Evolutionary conservation across 2,797 vertebrate species (phyloP).

Genomic region (Manis pentadactyla): DNA sequence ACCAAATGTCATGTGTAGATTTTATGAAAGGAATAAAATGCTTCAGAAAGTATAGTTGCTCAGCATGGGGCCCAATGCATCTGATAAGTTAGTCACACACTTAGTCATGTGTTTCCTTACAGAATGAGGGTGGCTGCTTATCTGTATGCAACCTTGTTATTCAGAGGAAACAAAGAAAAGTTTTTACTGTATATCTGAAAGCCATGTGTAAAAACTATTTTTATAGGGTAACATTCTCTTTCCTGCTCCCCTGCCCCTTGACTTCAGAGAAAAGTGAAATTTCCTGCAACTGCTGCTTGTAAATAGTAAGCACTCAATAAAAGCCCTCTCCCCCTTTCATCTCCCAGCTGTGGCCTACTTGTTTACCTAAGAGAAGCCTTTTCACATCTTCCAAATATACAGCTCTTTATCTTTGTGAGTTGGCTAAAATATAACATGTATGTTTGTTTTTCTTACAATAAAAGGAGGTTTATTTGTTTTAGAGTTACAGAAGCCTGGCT

Average conservation of each 20-base stretch:
- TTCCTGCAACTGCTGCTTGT: conserved; percentile 6
- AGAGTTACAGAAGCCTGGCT: neutral
- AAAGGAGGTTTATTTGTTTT: neutral
- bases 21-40: conserved; percentile 79
- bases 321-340: neutral
- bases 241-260: neutral
- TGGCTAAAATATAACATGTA: neutral
- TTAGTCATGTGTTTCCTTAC: conserved; percentile 26
- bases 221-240: neutral
- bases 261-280: neutral
- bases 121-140: neutral
- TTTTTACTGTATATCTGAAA: conserved; percentile 6
- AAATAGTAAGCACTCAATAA: conserved; percentile 39
- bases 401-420: neutral
- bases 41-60: conserved; percentile 63
- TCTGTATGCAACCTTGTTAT: conserved; percentile 37
- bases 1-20: conserved; percentile 39
- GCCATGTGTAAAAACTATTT: conserved; percentile 22
- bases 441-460: neutral
- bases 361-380: neutral
- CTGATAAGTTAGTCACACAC: conserved; percentile 56
- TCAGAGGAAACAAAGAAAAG: conserved; percentile 72
- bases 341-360: neutral
- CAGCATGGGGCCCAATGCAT: neutral
- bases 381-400: neutral